A percentile compares a stretch with the other conserved stretches of the same genome.
phyloP scores from a whole-genome alignment of 64 coral and sea anemone genomes.

The Montipora efflorescens region DNA sequence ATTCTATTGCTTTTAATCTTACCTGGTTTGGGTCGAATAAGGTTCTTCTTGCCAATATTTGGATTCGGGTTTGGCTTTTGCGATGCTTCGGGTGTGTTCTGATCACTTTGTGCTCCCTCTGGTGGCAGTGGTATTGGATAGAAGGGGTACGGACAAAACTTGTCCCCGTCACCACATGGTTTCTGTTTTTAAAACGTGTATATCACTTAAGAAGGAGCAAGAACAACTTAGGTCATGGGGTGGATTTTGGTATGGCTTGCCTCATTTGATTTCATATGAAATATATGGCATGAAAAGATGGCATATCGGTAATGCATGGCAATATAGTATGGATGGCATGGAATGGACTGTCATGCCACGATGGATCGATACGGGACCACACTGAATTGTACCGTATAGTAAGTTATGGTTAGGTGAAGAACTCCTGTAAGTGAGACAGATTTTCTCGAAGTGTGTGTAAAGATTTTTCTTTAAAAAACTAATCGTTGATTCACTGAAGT shows the following conservation, averaged over 20 bases:
- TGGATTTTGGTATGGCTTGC: background rate
- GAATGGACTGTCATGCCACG: background rate
- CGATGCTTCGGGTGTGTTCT: background rate
- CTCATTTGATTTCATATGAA: too few species aligned
- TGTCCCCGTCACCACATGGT: conserved; percentile 20
- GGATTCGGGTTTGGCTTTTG: background rate
- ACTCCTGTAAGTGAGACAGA: background rate
- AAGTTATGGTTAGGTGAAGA: background rate
- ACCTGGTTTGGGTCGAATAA: conserved; percentile 88
- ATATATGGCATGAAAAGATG: too few species aligned
- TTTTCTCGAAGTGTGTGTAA: background rate
- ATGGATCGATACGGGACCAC: too few species aligned
- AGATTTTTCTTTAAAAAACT: background rate
- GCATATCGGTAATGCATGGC: background rate
- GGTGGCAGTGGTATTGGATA: conserved; percentile 77
- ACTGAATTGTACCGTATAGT: too few species aligned
- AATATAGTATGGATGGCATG: background rate
- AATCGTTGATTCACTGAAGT: background rate
- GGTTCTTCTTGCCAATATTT: conserved; percentile 76
- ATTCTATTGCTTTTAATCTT: background rate
- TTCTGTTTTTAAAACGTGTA: background rate
- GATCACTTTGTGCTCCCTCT: conserved; percentile 64
- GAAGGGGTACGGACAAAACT: conserved; percentile 27
- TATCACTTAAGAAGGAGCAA: background rate
- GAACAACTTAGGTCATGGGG: too few species aligned